phyloP scores from a whole-genome alignment of 2,888 invertebrate species.

The Timandra comae region DNA sequence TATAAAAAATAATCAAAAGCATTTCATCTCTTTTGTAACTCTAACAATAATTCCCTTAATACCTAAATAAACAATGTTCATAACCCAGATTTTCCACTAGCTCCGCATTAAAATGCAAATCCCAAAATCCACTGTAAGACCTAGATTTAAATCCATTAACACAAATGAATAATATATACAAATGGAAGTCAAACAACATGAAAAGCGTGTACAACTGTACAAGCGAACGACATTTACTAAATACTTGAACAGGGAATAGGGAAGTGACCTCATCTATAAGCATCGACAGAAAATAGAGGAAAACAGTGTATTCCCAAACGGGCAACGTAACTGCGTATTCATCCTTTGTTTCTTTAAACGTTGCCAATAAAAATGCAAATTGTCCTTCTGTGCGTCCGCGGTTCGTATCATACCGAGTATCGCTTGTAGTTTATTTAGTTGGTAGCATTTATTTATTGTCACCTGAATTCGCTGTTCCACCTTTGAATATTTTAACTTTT shows the following conservation, averaged over 20 bases:
- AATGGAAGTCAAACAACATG: too few relatives aligned
- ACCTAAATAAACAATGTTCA: too few relatives aligned
- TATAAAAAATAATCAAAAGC: too few relatives aligned
- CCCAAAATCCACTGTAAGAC: too few relatives aligned
- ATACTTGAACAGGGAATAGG: neutral
- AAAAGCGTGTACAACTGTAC: too few relatives aligned
- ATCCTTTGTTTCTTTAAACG: slow-evolving; percentile 64
- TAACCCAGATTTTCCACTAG: too few relatives aligned
- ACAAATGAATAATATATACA: too few relatives aligned
- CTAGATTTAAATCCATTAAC: too few relatives aligned
- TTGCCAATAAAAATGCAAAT: slow-evolving; percentile 71
- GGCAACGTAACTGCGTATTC: slow-evolving; percentile 34
- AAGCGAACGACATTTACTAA: too few relatives aligned
- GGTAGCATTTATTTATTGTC: slow-evolving; percentile 14
- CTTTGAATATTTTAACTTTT: slow-evolving; percentile 2
- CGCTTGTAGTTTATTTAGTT: slow-evolving; percentile 58
- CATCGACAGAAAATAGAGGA: slow-evolving; percentile 17
- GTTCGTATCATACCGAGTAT: slow-evolving; percentile 35
- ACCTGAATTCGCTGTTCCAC: slow-evolving; percentile 4
- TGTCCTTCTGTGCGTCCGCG: slow-evolving; percentile 43
- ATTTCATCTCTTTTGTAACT: too few relatives aligned
- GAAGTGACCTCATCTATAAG: slow-evolving; percentile 1
- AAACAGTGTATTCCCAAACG: slow-evolving; percentile 30
- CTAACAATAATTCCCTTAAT: too few relatives aligned
- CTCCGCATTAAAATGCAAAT: too few relatives aligned